Percentiles rank a stretch among this genome's conserved stretches.
phyloP scores from a whole-genome alignment of 2,113 vertebrate genomes.

The Lagopus leucura region DNA sequence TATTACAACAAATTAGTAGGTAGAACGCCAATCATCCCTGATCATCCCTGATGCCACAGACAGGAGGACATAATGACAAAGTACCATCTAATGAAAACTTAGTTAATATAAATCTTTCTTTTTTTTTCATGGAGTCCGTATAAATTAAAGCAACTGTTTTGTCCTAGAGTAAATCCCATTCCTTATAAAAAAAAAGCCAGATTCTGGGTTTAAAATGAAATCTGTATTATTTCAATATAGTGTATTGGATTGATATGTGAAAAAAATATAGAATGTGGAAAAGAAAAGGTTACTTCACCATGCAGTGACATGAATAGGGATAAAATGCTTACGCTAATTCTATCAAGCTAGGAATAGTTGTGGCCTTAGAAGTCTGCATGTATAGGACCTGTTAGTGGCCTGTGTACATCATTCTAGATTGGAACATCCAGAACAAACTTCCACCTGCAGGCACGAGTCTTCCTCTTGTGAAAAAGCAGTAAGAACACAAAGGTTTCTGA shows the following conservation, averaged over 20 bases:
- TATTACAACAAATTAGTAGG: neutral
- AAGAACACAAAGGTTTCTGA: neutral
- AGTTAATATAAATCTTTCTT: constrained; percentile 50
- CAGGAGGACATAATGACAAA: constrained; percentile 14
- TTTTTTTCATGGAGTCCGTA: neutral
- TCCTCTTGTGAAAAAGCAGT: neutral
- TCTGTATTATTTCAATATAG: neutral
- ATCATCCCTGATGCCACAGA: neutral
- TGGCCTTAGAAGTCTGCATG: neutral
- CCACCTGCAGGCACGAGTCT: neutral
- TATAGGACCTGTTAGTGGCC: neutral
- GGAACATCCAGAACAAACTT: neutral
- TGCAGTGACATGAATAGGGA: neutral
- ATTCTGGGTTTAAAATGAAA: constrained; percentile 55
- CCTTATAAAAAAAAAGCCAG: constrained; percentile 27
- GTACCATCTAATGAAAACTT: constrained; percentile 32
- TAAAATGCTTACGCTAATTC: neutral
- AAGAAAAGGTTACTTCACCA: neutral
- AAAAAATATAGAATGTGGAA: neutral
- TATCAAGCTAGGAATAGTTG: neutral
- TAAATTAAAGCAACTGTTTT: constrained; percentile 49
- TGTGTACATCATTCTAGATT: neutral
- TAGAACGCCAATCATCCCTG: neutral
- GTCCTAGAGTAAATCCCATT: constrained; percentile 26
- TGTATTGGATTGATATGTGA: neutral